Conservation (phyloP, 2,888 invertebrate species). For the Teleogryllus oceanicus region DNA sequence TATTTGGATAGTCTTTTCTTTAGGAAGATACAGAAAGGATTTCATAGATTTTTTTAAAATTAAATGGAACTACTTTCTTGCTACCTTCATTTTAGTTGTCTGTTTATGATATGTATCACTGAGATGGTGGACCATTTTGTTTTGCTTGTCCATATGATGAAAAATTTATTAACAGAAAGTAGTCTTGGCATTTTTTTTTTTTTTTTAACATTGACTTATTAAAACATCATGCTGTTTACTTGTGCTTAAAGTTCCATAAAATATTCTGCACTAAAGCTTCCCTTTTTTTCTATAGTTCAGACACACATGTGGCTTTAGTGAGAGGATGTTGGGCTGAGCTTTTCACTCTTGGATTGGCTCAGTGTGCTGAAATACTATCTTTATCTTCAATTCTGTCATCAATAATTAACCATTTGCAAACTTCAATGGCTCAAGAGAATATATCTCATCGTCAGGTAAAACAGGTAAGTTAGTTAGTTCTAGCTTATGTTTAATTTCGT, state of each 20-base stretch:
- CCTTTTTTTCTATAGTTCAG: slow-evolving; percentile 55
- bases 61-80: too few species aligned
- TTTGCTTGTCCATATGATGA: neutral
- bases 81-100: too few species aligned
- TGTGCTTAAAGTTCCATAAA: too few species aligned
- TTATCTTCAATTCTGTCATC: slow-evolving; percentile 78
- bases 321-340: slow-evolving; percentile 90
- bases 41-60: too few species aligned
- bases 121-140: too few species aligned
- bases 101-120: too few species aligned
- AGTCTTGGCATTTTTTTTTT: too few species aligned
- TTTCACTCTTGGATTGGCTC: slow-evolving; percentile 85
- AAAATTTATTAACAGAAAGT: neutral
- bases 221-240: too few species aligned
- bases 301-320: slow-evolving; percentile 77
- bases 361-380: slow-evolving; percentile 74
- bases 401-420: slow-evolving; percentile 75
- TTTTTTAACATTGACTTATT: too few species aligned
- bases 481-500: neutral
- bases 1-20: too few species aligned
- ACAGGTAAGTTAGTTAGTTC: slow-evolving; percentile 39
- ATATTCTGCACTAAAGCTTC: neutral
- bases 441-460: slow-evolving; percentile 72
- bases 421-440: slow-evolving; percentile 68
- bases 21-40: too few species aligned